Percentiles rank a stretch among this genome's conserved stretches.
phyloP scores from a whole-genome alignment of 2,888 invertebrate genomes.

The Parnassius smintheus region DNA sequence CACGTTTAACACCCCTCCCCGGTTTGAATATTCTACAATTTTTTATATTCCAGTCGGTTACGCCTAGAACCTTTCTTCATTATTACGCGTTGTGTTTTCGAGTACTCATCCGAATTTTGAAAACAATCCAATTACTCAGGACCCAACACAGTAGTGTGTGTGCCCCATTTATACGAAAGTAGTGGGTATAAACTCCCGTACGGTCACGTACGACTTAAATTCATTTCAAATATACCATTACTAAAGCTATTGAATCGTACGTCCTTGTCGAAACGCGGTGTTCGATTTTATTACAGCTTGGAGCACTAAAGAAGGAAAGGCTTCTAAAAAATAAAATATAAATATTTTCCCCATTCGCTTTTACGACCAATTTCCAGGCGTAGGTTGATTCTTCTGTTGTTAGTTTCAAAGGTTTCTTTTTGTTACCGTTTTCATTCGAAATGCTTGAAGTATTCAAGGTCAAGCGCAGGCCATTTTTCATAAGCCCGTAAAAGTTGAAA shows the following conservation, averaged over 20 bases:
- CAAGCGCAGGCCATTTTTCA: too few species aligned
- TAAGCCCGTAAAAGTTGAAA: too few species aligned
- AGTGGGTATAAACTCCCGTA: background rate
- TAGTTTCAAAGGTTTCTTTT: background rate
- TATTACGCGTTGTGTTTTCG: background rate
- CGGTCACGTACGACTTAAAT: background rate
- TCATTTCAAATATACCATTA: background rate
- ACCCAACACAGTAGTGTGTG: background rate
- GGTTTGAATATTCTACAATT: too few species aligned
- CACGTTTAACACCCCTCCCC: too few species aligned
- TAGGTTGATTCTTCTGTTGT: background rate
- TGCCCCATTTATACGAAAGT: background rate
- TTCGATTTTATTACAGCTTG: background rate
- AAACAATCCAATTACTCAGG: conserved; percentile 4
- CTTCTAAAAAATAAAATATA: background rate
- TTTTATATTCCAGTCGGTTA: too few species aligned
- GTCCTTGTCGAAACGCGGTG: background rate
- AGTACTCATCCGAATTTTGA: background rate
- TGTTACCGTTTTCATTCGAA: too few species aligned
- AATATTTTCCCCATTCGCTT: background rate
- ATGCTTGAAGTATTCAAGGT: too few species aligned
- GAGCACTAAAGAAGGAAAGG: background rate
- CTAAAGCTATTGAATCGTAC: background rate
- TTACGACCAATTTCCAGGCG: background rate
- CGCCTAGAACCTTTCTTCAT: too few species aligned